phyloP scores from a whole-genome alignment of 2,888 invertebrate genomes.

The Andrena chrysosceles region DNA sequence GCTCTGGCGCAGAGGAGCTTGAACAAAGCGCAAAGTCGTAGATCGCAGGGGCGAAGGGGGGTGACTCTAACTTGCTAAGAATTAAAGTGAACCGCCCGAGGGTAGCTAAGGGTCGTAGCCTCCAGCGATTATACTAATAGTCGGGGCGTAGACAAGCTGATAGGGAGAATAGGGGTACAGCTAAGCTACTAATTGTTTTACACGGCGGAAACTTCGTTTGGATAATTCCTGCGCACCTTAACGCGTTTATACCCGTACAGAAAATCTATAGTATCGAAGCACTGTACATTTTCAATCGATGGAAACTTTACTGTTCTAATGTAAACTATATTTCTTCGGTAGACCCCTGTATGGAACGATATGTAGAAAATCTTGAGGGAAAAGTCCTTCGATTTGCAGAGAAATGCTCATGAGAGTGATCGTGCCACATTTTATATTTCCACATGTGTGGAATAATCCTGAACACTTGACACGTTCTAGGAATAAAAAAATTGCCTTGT shows the following conservation, averaged over 20 bases:
- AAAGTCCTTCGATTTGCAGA: too few relatives aligned
- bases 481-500: constrained; percentile 48
- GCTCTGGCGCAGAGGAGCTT: constrained; percentile 14
- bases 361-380: background rate
- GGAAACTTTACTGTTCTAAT: background rate
- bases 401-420: background rate
- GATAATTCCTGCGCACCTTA: constrained; percentile 59
- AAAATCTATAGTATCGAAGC: constrained; percentile 48
- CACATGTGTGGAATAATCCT: constrained; percentile 10
- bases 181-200: constrained; percentile 81
- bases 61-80: constrained; percentile 80
- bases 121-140: constrained; percentile 83
- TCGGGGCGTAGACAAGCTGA: constrained; percentile 82
- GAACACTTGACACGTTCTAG: constrained; percentile 14
- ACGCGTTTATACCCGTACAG: constrained; percentile 53
- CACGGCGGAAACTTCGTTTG: constrained; percentile 72
- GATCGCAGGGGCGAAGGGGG: constrained; percentile 60
- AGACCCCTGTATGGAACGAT: background rate
- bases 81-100: constrained; percentile 80
- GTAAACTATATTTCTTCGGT: background rate
- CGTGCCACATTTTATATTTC: constrained; percentile 11
- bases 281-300: background rate
- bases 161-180: constrained; percentile 70
- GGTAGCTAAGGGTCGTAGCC: constrained; percentile 78
- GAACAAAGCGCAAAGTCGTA: constrained; percentile 69